Conservation (phyloP, 2,888 invertebrate species). For the Caenorhabditis sp. region DNA sequence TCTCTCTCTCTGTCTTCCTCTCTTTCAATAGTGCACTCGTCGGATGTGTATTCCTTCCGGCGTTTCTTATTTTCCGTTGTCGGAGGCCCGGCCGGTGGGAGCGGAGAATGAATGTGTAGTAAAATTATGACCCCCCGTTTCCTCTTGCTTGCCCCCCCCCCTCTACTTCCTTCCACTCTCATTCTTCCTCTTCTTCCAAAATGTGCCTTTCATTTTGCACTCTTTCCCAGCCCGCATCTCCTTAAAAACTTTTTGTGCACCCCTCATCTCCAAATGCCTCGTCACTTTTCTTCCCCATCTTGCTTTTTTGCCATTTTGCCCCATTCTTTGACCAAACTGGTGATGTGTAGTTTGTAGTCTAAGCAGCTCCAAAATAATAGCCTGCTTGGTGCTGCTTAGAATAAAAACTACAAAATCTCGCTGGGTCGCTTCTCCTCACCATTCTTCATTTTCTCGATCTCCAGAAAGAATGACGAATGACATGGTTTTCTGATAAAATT, state of each 20-base stretch:
- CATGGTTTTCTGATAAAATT: not conserved
- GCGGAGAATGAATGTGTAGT: conserved; percentile 6
- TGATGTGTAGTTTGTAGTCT: not conserved
- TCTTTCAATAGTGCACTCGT: conserved; percentile 10
- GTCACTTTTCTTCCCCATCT: not conserved
- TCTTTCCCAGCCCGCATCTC: conserved; percentile 8
- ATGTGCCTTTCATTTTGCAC: not conserved
- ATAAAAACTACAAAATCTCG: too few relatives aligned
- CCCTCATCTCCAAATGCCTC: not conserved
- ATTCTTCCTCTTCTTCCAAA: conserved; percentile 7
- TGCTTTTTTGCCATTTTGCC: not conserved
- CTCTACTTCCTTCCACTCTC: conserved; percentile 5
- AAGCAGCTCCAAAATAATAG: too few relatives aligned
- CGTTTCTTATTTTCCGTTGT: conserved; percentile 2
- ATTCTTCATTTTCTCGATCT: not conserved
- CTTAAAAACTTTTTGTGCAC: not conserved
- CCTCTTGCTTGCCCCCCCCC: conserved; percentile 6
- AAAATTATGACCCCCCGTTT: conserved; percentile 20
- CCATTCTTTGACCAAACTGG: not conserved
- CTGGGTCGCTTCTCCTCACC: not conserved
- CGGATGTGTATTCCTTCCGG: not conserved
- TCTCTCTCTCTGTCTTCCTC: conserved; percentile 5
- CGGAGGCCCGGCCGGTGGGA: too few relatives aligned
- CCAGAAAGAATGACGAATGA: not conserved
- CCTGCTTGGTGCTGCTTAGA: too few relatives aligned